Percentiles rank a stretch among this genome's conserved stretches.
Conservation (phyloP, 1,140 invertebrate species). For the Drosophila ananassae region DNA sequence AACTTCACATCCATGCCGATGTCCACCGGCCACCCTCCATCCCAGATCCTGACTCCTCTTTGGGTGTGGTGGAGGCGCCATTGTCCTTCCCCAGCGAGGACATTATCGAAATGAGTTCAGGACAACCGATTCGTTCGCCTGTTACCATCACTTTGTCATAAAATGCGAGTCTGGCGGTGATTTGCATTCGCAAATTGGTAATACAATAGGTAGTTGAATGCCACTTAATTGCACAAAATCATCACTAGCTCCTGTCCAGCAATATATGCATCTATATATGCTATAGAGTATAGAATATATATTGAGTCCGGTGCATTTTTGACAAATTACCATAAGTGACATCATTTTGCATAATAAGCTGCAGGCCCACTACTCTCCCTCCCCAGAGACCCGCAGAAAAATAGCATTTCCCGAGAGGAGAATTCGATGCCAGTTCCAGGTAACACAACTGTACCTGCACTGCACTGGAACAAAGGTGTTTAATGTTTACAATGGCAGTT, state of each 20-base stretch:
- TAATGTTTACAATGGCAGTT: background rate
- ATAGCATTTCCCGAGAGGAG: background rate
- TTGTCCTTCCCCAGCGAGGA: constrained; percentile 22
- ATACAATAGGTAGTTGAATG: constrained; percentile 39
- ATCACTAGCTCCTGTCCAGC: constrained; percentile 6
- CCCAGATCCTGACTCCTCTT: too few species aligned
- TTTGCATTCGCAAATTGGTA: constrained; percentile 73
- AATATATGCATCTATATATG: constrained; percentile 6
- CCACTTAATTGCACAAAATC: background rate
- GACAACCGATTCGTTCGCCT: background rate
- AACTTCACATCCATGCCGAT: constrained; percentile 45
- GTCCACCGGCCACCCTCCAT: constrained; percentile 28
- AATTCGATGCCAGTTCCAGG: background rate
- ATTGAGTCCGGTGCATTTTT: constrained; percentile 20
- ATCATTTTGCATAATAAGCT: constrained; percentile 47
- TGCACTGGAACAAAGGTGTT: background rate
- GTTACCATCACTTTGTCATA: too few species aligned
- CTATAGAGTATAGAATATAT: background rate
- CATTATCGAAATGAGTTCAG: constrained; percentile 45
- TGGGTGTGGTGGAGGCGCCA: too few species aligned
- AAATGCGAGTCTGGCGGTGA: constrained; percentile 7
- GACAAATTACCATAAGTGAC: constrained; percentile 40
- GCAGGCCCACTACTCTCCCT: background rate
- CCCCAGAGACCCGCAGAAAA: background rate
- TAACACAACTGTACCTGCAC: constrained; percentile 23